A percentile compares a stretch with the other conserved stretches of the same genome.
Conservation (phyloP, 2,888 invertebrate genomes). For the Ectemnius continuus region DNA sequence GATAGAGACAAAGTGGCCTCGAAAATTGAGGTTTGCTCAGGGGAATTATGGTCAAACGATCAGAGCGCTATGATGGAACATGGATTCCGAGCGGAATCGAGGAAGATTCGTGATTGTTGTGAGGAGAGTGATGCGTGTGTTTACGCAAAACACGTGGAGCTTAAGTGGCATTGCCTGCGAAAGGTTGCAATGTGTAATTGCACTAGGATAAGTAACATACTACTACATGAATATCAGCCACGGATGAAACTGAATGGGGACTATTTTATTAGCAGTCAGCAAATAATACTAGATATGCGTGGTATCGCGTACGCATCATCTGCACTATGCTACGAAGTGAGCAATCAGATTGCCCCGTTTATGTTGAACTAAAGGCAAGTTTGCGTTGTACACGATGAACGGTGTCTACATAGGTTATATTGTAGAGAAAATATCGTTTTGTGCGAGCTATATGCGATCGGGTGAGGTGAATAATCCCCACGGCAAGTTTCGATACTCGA, state of each 20-base stretch:
- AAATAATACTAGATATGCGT: slow-evolving; percentile 55
- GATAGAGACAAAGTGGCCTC: background rate
- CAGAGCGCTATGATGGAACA: background rate
- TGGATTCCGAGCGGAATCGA: background rate
- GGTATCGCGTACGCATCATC: slow-evolving; percentile 32
- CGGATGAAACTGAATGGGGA: slow-evolving; percentile 43
- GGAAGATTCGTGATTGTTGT: slow-evolving; percentile 17
- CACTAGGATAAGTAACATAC: slow-evolving; percentile 19
- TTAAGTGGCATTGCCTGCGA: slow-evolving; percentile 24
- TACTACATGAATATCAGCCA: slow-evolving; percentile 8
- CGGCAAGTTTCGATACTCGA: too few species aligned
- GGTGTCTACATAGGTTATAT: too few species aligned
- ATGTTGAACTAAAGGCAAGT: too few species aligned
- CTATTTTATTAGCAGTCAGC: slow-evolving; percentile 62
- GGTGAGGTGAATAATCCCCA: too few species aligned
- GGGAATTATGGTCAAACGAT: slow-evolving; percentile 11
- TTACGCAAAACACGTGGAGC: slow-evolving; percentile 45
- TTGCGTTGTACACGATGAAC: too few species aligned
- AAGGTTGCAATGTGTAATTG: slow-evolving; percentile 49
- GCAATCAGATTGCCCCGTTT: too few species aligned
- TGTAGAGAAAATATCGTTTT: too few species aligned
- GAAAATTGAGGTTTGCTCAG: slow-evolving; percentile 17
- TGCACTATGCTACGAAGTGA: slow-evolving; percentile 28
- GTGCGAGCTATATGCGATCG: too few species aligned
- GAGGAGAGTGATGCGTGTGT: slow-evolving; percentile 24